phyloP scores from a whole-genome alignment of 2,888 invertebrate species.

The Endotricha flammealis region DNA sequence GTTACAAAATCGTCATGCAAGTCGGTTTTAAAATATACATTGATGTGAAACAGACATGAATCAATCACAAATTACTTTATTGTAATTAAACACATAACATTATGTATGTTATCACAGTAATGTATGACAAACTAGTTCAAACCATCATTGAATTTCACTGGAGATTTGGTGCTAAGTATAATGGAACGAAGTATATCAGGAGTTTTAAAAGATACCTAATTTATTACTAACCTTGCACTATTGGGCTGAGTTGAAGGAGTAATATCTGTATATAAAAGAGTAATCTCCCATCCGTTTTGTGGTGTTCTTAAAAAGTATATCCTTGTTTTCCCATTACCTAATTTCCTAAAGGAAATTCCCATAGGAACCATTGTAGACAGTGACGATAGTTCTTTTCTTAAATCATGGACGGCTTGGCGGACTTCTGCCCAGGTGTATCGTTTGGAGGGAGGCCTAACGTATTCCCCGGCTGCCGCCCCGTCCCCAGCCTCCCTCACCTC shows the following conservation, averaged over 20 bases:
- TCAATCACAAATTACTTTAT: too few species aligned
- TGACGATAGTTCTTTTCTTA: conserved; percentile 86
- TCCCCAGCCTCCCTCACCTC: conserved; percentile 70
- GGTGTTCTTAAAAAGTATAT: conserved; percentile 95
- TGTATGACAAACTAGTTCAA: too few species aligned
- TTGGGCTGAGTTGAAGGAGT: conserved; percentile 78
- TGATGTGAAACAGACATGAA: too few species aligned
- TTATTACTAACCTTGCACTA: conserved; percentile 57
- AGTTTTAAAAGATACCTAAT: too few species aligned
- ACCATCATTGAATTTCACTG: too few species aligned
- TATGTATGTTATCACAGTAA: too few species aligned
- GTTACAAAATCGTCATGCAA: too few species aligned
- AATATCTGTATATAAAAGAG: conserved; percentile 91
- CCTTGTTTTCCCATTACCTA: conserved; percentile 87
- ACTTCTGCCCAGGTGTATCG: conserved; percentile 87
- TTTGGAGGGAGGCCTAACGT: conserved; percentile 51
- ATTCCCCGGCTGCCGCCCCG: conserved; percentile 63
- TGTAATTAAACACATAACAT: too few species aligned
- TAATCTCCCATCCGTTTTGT: conserved; percentile 93
- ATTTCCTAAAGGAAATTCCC: conserved; percentile 87
- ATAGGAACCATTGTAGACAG: conserved; percentile 90
- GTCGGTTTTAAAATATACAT: too few species aligned
- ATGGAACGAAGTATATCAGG: too few species aligned
- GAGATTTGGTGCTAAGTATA: too few species aligned
- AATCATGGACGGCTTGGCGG: conserved; percentile 87